Evolutionary conservation across 1,140 invertebrate species (phyloP), one percentile per base, ranked within the genome.

Genomic region (Zaprionus gabonicus): DNA sequence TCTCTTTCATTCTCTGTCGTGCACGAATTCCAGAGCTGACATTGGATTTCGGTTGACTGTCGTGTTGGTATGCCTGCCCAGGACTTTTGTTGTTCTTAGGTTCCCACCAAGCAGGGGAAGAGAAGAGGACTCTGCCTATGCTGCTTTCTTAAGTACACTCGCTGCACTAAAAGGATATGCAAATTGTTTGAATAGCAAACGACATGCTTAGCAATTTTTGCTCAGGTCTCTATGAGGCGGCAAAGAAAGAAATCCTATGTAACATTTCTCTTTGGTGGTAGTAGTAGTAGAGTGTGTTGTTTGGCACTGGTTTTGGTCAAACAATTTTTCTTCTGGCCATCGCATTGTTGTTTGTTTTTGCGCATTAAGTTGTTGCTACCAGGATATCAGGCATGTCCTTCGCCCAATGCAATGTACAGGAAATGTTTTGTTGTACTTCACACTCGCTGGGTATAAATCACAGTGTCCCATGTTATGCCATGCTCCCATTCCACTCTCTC

Each of bases 131-230:
- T 56, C 12, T 51, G 60, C 10, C 59, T 55, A 53, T 69, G 69
- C 66, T 82, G 67, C 72, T 86, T 80, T 85, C 72, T 86, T 86
- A 86, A 87, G 83, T 77, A 80, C 77, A 76, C 80, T 87, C 64
- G 77, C 75, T 88, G 71, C 84, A 81, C 84, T 87, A 87, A 91
- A 86, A 91, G 86, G 86, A 91, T 91, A 91, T 91, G 86, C 86
- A 91, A 91, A 91, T 91, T 91, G 86, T 91, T 91, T 91, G 84
- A 87, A 87, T 83, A 87, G 78, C 78, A 82, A 86, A 81, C 84
- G 81, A 87, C 84, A 88, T 88, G 80, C 84, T 83, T 82, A 87
- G 80, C 80, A 82, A 87, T 87, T 81, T 72, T 77, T 63, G 46
- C 76, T 63, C 64, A 27, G 51, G 58, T 25, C 65, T 53, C 55